phyloP scores from a whole-genome alignment of 2,113 vertebrate genomes.

The Nipponia nippon region DNA sequence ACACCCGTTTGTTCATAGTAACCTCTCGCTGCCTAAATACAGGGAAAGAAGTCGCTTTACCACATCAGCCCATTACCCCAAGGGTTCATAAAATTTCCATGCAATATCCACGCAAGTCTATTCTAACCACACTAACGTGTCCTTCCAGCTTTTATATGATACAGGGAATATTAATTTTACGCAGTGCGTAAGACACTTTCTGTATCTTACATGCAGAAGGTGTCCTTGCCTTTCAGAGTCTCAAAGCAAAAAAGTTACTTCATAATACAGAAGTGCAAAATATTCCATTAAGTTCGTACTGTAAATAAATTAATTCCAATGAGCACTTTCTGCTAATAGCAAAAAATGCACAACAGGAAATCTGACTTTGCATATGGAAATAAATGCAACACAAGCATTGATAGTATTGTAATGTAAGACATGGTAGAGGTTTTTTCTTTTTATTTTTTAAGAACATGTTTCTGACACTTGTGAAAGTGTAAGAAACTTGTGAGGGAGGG shows the following conservation, averaged over 20 bases:
- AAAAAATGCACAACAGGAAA: neutral
- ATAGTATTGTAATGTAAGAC: neutral
- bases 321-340: neutral
- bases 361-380: neutral
- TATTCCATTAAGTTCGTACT: neutral
- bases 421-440: neutral
- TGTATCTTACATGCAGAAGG: neutral
- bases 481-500: neutral
- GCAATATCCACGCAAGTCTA: neutral
- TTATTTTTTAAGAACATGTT: neutral
- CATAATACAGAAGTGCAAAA: neutral
- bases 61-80: accelerated
- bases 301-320: neutral
- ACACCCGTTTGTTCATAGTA: slow-evolving; percentile 93
- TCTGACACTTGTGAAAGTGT: neutral
- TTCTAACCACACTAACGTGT: neutral
- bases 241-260: neutral
- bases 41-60: neutral
- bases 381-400: neutral
- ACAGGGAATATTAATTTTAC: neutral
- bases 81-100: neutral
- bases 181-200: neutral
- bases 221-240: neutral
- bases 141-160: neutral
- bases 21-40: slow-evolving; percentile 81